Base-by-base conservation (phyloP, 2,797 vertebrate genomes). In the Graptemys geographica region DNA sequence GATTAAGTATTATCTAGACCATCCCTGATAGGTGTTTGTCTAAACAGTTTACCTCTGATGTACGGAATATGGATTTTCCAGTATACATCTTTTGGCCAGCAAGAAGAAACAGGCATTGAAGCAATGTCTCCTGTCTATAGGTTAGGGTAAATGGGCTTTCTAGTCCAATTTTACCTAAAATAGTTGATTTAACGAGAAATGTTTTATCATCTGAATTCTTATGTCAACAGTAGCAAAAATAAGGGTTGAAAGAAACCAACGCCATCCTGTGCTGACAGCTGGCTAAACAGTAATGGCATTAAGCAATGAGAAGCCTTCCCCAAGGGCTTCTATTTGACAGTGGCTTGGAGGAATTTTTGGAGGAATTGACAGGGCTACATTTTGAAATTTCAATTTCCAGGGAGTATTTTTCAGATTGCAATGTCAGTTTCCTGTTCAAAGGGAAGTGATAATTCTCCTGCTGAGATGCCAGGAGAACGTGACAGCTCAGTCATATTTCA, bases 381-480 rank as follows among this genome's bases (percentile, higher is more conserved):
- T 84, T 88, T 90, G 85, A 95, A 91, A 69, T 84, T 87, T 88
- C n/a, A 33, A 0, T 87, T 93, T 95, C 94, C 81, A 81, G 47
- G 44, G 31, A 95, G 87, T 78, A 62, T 28, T 81, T 88, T 95
- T 92, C 83, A 76, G 5, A 51, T 8, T 88, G 81, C 57, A 76
- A 44, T n/a, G 41, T 88, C 83, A 79, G 94, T 83, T 96, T 94
- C 90, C 93, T 80, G 65, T 91, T 96, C 81, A 65, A 55, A 57
- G 44, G 31, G 41, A 51, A 51, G 16, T 62, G 21, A 8, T 21
- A 79, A 18, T 92, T 6, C 25, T 33, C 16, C 53, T 81, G 87
- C 92, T 84, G 88, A 80, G 47, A 37, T 57, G 94, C 79, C 69
- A 92, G 86, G 83, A 96, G 91, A 76, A 90, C 27, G 27, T 69